phyloP scores from a whole-genome alignment of 2,888 invertebrate genomes.

The Agapostemon virescens region DNA sequence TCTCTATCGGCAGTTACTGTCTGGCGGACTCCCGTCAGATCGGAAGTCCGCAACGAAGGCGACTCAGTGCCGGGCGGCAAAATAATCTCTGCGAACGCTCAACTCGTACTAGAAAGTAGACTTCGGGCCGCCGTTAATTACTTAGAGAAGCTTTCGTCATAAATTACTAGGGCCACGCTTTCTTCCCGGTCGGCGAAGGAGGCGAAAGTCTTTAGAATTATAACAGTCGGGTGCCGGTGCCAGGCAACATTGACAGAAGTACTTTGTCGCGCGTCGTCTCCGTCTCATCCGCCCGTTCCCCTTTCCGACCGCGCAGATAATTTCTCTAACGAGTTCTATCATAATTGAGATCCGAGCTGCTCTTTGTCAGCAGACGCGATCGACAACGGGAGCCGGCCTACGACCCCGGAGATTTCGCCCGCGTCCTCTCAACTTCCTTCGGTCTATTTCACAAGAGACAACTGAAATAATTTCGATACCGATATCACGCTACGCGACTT shows the following conservation, averaged over 20 bases:
- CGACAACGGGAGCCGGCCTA: not conserved
- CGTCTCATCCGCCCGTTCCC: not conserved
- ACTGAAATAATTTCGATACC: too few relatives aligned
- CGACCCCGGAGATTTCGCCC: conserved; percentile 5
- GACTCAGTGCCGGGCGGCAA: not conserved
- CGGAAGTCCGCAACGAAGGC: not conserved
- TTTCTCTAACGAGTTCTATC: conserved; percentile 47
- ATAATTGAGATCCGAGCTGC: conserved; percentile 39
- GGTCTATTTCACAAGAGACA: too few relatives aligned
- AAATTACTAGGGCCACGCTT: conserved; percentile 34
- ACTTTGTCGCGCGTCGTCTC: conserved; percentile 34
- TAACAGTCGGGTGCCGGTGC: conserved; percentile 20
- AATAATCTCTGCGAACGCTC: conserved; percentile 23
- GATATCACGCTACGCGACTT: too few relatives aligned
- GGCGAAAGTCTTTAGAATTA: conserved; percentile 36
- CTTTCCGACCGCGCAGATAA: conserved; percentile 22
- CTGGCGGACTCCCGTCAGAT: not conserved
- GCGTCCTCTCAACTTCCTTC: not conserved
- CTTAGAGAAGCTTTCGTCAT: conserved; percentile 41
- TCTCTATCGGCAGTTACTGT: not conserved
- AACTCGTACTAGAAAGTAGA: conserved; percentile 16
- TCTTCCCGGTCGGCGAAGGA: conserved; percentile 13
- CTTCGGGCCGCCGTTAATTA: conserved; percentile 41
- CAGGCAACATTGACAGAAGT: conserved; percentile 16
- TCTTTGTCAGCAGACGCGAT: conserved; percentile 12